phyloP scores from a whole-genome alignment of 2,888 invertebrate species.

The Rhimphoctona megacephalus region DNA sequence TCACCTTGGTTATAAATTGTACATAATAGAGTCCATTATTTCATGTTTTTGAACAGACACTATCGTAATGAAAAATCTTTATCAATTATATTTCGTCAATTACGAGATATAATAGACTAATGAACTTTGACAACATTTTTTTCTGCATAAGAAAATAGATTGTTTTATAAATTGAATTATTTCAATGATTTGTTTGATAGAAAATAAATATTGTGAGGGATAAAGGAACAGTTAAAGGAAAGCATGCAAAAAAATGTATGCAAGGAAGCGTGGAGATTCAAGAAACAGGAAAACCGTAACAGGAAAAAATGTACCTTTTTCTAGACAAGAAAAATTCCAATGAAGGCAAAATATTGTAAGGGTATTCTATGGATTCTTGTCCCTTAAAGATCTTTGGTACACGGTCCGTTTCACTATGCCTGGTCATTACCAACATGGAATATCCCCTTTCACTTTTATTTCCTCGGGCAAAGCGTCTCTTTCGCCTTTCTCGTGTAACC shows the following conservation, averaged over 20 bases:
- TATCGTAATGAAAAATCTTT: too few species aligned
- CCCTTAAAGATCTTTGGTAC: slow-evolving; percentile 32
- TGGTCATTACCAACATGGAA: slow-evolving; percentile 17
- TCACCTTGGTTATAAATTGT: background rate
- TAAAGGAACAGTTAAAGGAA: background rate
- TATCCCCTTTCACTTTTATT: slow-evolving; percentile 68
- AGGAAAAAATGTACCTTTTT: background rate
- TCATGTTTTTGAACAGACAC: background rate
- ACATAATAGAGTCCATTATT: background rate
- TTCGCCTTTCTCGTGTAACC: slow-evolving; percentile 59
- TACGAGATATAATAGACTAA: background rate
- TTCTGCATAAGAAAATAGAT: too few species aligned
- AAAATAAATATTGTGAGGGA: background rate
- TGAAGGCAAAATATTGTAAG: background rate
- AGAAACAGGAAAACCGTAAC: background rate
- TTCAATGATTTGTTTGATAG: too few species aligned
- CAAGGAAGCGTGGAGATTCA: background rate
- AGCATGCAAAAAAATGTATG: background rate
- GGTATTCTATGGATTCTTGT: slow-evolving; percentile 8
- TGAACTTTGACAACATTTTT: background rate
- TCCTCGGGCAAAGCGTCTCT: slow-evolving; percentile 56
- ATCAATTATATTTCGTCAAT: too few species aligned
- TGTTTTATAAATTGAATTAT: too few species aligned
- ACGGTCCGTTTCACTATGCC: background rate
- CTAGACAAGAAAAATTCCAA: background rate